Conservation (phyloP, 2,888 invertebrate species). For the Aproaerema taeniolella region DNA sequence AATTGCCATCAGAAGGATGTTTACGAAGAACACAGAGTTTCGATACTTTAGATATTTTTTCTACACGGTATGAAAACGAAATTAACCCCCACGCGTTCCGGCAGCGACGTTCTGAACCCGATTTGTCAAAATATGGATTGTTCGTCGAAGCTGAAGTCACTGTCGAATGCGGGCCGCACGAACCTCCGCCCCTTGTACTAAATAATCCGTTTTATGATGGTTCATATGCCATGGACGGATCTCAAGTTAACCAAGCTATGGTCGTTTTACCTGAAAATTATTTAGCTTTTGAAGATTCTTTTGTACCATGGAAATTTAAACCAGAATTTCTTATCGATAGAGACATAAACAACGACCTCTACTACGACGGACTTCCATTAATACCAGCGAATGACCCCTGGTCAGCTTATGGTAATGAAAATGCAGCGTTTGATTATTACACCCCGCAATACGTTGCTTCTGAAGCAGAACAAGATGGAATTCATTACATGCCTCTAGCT, state of each 20-base stretch:
- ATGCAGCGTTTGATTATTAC: slow-evolving; percentile 55
- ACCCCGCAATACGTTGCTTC: slow-evolving; percentile 52
- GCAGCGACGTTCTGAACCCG: slow-evolving; percentile 62
- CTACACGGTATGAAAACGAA: slow-evolving; percentile 39
- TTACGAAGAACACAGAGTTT: slow-evolving; percentile 66
- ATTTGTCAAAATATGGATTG: slow-evolving; percentile 61
- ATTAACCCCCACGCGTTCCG: slow-evolving; percentile 39
- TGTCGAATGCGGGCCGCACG: slow-evolving; percentile 46
- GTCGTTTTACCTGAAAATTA: slow-evolving; percentile 69
- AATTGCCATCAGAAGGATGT: slow-evolving; percentile 39
- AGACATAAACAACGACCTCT: slow-evolving; percentile 48
- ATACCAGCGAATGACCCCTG: slow-evolving; percentile 67
- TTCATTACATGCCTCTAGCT: slow-evolving; percentile 61
- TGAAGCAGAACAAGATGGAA: slow-evolving; percentile 40
- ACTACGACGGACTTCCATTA: slow-evolving; percentile 58
- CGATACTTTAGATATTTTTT: slow-evolving; percentile 60
- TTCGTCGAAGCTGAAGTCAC: slow-evolving; percentile 60
- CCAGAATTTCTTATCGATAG: slow-evolving; percentile 48
- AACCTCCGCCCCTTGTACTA: slow-evolving; percentile 58
- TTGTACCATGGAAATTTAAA: slow-evolving; percentile 68
- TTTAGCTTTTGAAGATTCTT: slow-evolving; percentile 72
- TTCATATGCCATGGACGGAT: slow-evolving; percentile 52
- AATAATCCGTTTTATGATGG: slow-evolving; percentile 74
- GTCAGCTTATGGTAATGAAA: slow-evolving; percentile 54
- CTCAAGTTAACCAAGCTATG: slow-evolving; percentile 47